phyloP scores from a whole-genome alignment of 1,140 invertebrate genomes.

The Agraylea sexmaculata region DNA sequence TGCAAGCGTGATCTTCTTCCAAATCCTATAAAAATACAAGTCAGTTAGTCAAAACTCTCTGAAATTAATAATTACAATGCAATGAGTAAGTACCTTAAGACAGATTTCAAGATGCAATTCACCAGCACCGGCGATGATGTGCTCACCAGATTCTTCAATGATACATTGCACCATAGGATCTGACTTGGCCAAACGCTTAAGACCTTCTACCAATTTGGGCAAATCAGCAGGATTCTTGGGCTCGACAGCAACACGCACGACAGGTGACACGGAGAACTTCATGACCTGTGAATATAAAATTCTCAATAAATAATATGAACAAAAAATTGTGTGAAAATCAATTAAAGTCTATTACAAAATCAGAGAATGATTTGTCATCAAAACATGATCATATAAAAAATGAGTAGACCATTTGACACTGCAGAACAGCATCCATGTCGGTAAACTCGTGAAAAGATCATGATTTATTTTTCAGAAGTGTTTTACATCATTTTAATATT shows the following conservation, averaged over 20 bases:
- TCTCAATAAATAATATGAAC: slow-evolving; percentile 3
- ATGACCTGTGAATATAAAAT: slow-evolving; percentile 53
- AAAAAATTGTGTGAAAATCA: too few relatives aligned
- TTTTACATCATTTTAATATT: too few relatives aligned
- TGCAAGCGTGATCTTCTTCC: slow-evolving; percentile 99
- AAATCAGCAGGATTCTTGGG: slow-evolving; percentile 98
- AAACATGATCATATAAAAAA: too few relatives aligned
- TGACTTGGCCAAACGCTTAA: slow-evolving; percentile 97
- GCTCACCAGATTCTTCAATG: slow-evolving; percentile 99
- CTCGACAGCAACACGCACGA: slow-evolving; percentile 98
- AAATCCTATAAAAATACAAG: slow-evolving; percentile 55
- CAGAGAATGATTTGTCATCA: too few relatives aligned
- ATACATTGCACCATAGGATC: slow-evolving; percentile 99
- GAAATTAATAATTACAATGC: too few relatives aligned
- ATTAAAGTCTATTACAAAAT: too few relatives aligned
- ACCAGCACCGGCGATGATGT: slow-evolving; percentile 99
- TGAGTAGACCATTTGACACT: too few relatives aligned
- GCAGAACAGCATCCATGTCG: too few relatives aligned
- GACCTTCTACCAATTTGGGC: slow-evolving; percentile 96
- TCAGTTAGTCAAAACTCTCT: too few relatives aligned
- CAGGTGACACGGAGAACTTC: slow-evolving; percentile 99
- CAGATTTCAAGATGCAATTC: slow-evolving; percentile 99
- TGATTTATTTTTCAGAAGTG: too few relatives aligned
- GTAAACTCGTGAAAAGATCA: too few relatives aligned
- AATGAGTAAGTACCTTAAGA: slow-evolving; percentile 63